These are phyloP conservation scores for Heteractis magnifica DNA, from an alignment of 92 coral and sea anemone genomes.

Conservation along the genomic window DNA sequence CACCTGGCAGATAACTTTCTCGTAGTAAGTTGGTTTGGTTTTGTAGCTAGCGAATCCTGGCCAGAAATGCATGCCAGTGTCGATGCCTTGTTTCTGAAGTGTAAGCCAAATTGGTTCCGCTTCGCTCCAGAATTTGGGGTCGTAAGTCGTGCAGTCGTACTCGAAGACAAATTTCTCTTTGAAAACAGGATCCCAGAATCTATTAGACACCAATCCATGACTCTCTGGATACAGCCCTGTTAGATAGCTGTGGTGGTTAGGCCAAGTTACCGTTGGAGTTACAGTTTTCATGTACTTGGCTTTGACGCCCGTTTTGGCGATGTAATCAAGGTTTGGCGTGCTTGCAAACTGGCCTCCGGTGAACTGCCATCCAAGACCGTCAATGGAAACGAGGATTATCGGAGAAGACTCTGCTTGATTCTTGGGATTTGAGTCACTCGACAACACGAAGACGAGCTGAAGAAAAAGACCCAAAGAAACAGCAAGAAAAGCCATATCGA, in stretches of 20 bases:
- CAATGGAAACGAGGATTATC: constrained; percentile 69
- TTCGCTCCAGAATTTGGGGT: constrained; percentile 50
- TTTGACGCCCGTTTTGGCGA: constrained; percentile 53
- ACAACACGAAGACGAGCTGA: background rate
- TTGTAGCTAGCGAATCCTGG: constrained; percentile 37
- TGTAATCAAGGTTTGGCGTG: constrained; percentile 64
- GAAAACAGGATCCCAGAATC: constrained; percentile 50
- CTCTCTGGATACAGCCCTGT: constrained; percentile 58
- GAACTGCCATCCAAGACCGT: constrained; percentile 84
- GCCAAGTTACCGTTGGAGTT: constrained; percentile 44
- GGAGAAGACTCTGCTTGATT: constrained; percentile 4
- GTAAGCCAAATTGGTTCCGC: constrained; percentile 62
- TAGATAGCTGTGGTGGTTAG: constrained; percentile 40
- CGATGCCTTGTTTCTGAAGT: constrained; percentile 43
- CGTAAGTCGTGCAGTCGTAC: constrained; percentile 44
- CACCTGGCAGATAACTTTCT: constrained; percentile 28
- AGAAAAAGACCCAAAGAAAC: background rate
- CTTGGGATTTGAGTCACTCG: background rate
- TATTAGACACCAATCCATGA: constrained; percentile 44
- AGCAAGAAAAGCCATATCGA: background rate
- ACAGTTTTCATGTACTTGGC: constrained; percentile 39
- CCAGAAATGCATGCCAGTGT: constrained; percentile 47
- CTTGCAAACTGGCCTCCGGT: constrained; percentile 42
- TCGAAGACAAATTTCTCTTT: constrained; percentile 31
- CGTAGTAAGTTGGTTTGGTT: constrained; percentile 30